Percentiles rank a stretch among this genome's conserved stretches.
Conservation (phyloP, 2,888 invertebrate species). For the Cotesia congregata region DNA sequence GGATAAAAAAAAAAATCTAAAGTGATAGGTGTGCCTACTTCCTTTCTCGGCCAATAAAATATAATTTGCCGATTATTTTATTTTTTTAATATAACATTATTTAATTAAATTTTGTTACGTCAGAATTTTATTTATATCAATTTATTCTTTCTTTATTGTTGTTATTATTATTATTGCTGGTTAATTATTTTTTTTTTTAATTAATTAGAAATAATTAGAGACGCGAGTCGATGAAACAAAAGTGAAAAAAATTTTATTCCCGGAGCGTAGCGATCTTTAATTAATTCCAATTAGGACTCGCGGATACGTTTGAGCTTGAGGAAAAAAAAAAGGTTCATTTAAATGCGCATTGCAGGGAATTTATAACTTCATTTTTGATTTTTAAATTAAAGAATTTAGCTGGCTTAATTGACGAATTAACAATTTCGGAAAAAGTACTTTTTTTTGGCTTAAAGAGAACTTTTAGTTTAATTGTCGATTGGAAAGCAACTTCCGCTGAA, state of each 20-base stretch:
- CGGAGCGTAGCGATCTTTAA: conserved; percentile 21
- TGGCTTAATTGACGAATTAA: neutral
- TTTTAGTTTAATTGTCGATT: neutral
- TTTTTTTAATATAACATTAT: neutral
- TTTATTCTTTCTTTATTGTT: neutral
- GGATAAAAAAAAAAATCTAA: conserved; percentile 2
- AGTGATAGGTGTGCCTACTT: conserved; percentile 11
- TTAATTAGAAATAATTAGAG: neutral
- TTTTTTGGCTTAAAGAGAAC: neutral
- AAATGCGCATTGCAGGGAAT: neutral
- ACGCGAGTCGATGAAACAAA: neutral
- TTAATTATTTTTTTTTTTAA: neutral
- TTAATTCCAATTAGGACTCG: conserved; percentile 39
- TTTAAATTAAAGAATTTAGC: neutral
- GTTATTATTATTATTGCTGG: neutral
- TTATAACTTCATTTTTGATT: neutral
- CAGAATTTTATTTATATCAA: neutral
- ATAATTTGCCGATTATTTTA: conserved; percentile 2
- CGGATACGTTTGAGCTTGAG: conserved; percentile 28
- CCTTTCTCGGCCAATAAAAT: conserved; percentile 1
- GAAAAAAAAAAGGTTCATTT: conserved; percentile 23
- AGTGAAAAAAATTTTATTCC: conserved; percentile 4
- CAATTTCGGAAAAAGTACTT: neutral
- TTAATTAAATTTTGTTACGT: neutral
- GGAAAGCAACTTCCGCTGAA: conserved; percentile 34